Percentiles rank a stretch among this genome's conserved stretches.
Evolutionary conservation across 1,140 invertebrate genomes (phyloP).

Genomic region (Zaprionus ornatus): DNA sequence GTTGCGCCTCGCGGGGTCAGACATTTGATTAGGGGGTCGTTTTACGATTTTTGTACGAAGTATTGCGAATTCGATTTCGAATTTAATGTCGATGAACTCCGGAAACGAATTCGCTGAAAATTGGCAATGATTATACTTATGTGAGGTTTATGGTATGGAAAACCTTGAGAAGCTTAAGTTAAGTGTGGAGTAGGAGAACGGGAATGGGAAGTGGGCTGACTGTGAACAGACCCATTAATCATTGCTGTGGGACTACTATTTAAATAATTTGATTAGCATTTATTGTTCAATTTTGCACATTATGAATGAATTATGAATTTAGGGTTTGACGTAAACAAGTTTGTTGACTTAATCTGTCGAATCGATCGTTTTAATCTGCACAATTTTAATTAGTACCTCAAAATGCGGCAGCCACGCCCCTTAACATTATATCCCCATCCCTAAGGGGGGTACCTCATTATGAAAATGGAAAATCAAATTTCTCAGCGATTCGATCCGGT

Average conservation of each 20-base stretch:
- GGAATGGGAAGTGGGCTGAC: background rate
- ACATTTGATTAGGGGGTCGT: constrained; percentile 70
- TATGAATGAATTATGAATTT: constrained; percentile 79
- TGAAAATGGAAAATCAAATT: constrained; percentile 16
- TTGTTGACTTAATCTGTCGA: constrained; percentile 75
- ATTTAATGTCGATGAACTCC: constrained; percentile 15
- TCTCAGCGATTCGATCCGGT: constrained; percentile 25
- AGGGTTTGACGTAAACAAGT: constrained; percentile 56
- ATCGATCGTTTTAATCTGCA: constrained; percentile 58
- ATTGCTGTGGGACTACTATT: constrained; percentile 42
- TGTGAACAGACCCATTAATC: constrained; percentile 53
- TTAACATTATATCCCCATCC: constrained; percentile 21
- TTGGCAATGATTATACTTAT: background rate
- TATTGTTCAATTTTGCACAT: constrained; percentile 58
- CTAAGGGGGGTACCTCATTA: constrained; percentile 31
- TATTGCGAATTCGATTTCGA: constrained; percentile 21
- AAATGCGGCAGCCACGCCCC: constrained; percentile 57
- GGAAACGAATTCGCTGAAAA: constrained; percentile 9
- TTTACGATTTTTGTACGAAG: constrained; percentile 3
- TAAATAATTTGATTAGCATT: constrained; percentile 81
- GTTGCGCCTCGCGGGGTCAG: constrained; percentile 45
- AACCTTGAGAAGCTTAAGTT: constrained; percentile 12
- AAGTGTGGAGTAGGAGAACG: background rate
- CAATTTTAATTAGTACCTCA: constrained; percentile 65
- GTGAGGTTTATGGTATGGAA: background rate